A percentile compares a stretch with the other conserved stretches of the same genome.
Evolutionary conservation across 1,140 invertebrate genomes (phyloP).

Genomic region (Muscidifurax raptorellus): DNA sequence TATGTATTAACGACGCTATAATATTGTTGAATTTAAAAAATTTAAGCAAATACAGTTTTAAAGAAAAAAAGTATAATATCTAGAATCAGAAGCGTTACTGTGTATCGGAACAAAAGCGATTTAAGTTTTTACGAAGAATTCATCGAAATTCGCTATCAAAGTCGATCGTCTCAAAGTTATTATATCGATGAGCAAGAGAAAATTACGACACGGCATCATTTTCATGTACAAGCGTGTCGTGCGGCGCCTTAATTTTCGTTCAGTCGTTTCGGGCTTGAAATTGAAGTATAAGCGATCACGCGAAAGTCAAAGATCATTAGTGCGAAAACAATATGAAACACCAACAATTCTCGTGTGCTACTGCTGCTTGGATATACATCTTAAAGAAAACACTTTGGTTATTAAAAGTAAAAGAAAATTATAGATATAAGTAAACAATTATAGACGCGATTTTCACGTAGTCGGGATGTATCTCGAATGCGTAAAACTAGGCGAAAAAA

Average conservation of each 20-base stretch:
- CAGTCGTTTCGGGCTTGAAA: conserved; percentile 7
- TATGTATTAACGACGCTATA: not conserved
- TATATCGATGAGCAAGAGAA: conserved; percentile 11
- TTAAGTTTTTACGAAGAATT: not conserved
- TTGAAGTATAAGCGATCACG: not conserved
- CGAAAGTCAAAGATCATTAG: conserved; percentile 7
- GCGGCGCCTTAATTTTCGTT: conserved; percentile 29
- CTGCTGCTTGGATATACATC: conserved; percentile 27
- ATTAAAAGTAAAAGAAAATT: conserved; percentile 22
- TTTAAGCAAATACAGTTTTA: not conserved
- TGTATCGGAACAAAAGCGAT: not conserved
- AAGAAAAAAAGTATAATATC: not conserved
- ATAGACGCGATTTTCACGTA: conserved; percentile 29
- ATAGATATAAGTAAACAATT: not conserved
- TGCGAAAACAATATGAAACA: not conserved
- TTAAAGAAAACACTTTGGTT: conserved; percentile 31
- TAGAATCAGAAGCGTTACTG: conserved; percentile 4
- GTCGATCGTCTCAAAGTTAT: not conserved
- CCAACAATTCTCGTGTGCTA: conserved; percentile 34
- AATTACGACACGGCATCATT: not conserved
- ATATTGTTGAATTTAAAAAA: conserved; percentile 25
- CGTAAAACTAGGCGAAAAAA: conserved; percentile 56
- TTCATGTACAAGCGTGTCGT: not conserved
- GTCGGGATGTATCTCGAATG: conserved; percentile 44
- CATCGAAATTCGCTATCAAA: not conserved